Base-by-base conservation (phyloP, 2,888 invertebrate genomes). In the Heteromyza rotundicornis region DNA sequence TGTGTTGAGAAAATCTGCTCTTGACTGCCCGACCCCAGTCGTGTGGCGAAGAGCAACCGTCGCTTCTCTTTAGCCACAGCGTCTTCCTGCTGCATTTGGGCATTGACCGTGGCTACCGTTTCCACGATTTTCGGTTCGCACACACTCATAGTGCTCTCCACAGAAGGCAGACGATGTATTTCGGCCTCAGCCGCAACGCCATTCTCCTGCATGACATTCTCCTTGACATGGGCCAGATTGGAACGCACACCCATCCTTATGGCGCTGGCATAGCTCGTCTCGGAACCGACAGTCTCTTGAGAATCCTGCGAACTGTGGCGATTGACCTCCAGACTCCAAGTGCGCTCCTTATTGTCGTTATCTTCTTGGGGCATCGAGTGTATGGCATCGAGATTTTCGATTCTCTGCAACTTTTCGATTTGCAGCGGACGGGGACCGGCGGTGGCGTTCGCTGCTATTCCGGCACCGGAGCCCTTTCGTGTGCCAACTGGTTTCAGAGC, bases 1-100 rank as follows among this genome's bases (percentile, higher is more conserved):
- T 88, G 88, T 2, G 88, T 88, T 70, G 88, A 87, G 77, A 90
- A 90, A 51, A 90, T 85, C 80, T 89, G 89, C 71, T 90, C 90
- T 74, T 87, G 86, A 73, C 89, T 89, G 20, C 84, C 84, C 0
- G 83, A 83, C 27, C 90, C 90, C 50, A 90, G 84, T 68, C 89
- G 86, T 8, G 90, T 90, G 59, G 88, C 87, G 76, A 90, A 90
- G 57, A 89, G 84, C 52, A 90, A 81, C 52, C 89, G 84, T 16
- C 83, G 75, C 32, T 82, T 82, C 63, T 83, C 83, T 64, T 77
- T 81, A 44, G 75, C 79, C 10, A 72, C 74, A 1, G 74, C 72
- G 49, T 74, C 73, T 50, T 77, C 77, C 19, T 64, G 51, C 10
- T 64, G 57, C 1, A 49, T 47, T 2, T 67, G 69, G 0, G 68